Base-by-base conservation (phyloP, 64 coral and sea anemone genomes). In the Montipora capricornis region DNA sequence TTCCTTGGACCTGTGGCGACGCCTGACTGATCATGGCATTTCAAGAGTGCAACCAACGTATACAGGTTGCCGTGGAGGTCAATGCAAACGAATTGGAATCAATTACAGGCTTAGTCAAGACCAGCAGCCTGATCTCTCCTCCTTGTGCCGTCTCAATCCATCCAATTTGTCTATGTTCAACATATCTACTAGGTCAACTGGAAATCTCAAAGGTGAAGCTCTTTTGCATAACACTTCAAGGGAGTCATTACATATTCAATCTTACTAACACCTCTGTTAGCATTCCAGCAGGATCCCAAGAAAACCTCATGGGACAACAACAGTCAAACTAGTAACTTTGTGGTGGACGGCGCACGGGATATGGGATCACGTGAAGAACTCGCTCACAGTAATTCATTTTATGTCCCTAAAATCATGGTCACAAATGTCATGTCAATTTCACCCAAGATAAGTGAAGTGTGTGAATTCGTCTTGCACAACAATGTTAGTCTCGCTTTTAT, bases 361-460 rank as follows among this genome's bases (percentile, higher is more conserved):
- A 66, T 44, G 24, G 29, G 47, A 37, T 90, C 76, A 16, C 73
- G 11, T 51, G 26, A 90, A 26, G 88, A 67, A 79, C 24, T 67
- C 0, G n/a, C 50, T 78, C 47, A 67, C 88, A 47, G 76, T 59
- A 79, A 79, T 44, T 19, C 76, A 10, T 88, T 88, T 79, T 81
- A 69, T 88, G 78, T 76, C 61, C 87, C 93, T 79, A 94, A 90
- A 76, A 78, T 94, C 49, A 94, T 94, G 78, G 93, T 94, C 47
- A 82, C 87, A 69, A 94, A 94, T 71, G 93, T 83, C 80, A 94
- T 90, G 93, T 94, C 93, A 90, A 51, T 94, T 52, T 77, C 69
- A 84, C 93, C 93, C 26, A 94, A 94, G 87, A 90, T 94, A 79
- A 82, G 79, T 61, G 93, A 94, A 94, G 87, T 94, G 79, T 90